phyloP scores from a whole-genome alignment of 2,888 invertebrate species.

The Argyresthia goedartella region DNA sequence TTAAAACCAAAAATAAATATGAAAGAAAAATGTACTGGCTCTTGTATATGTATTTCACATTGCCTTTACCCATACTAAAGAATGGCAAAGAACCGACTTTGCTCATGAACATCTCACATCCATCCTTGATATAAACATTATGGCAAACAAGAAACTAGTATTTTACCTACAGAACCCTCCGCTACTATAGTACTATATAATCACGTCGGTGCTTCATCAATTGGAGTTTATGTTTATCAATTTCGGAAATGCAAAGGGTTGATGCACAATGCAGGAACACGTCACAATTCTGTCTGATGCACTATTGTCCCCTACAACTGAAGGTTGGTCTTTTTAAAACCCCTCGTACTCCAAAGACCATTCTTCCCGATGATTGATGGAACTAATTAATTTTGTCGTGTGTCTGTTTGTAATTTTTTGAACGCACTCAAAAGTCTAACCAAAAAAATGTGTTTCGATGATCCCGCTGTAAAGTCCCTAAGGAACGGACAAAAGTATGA shows the following conservation, averaged over 20 bases:
- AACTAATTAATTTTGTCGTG: conserved; percentile 67
- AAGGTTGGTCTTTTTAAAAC: conserved; percentile 34
- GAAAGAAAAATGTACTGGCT: no score
- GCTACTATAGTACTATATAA: neutral
- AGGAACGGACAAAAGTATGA: neutral
- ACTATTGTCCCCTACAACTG: no score
- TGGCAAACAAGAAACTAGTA: no score
- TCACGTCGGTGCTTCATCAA: neutral
- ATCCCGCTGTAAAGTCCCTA: neutral
- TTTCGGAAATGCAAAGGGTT: conserved; percentile 37
- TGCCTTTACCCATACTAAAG: no score
- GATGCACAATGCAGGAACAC: conserved; percentile 35
- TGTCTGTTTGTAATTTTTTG: conserved; percentile 33
- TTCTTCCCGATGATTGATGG: conserved; percentile 60
- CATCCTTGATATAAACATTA: no score
- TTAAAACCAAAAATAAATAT: no score
- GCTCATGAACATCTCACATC: no score
- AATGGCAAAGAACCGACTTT: no score
- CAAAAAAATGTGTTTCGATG: conserved; percentile 24
- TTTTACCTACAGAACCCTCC: neutral
- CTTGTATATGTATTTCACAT: no score
- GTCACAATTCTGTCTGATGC: no score
- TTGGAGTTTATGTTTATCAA: conserved; percentile 14
- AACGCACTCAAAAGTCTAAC: conserved; percentile 42
- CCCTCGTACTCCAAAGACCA: conserved; percentile 51